These are phyloP conservation scores for Pterois miles DNA, from an alignment of 2,797 vertebrate species.

Conservation along the genomic window DNA sequence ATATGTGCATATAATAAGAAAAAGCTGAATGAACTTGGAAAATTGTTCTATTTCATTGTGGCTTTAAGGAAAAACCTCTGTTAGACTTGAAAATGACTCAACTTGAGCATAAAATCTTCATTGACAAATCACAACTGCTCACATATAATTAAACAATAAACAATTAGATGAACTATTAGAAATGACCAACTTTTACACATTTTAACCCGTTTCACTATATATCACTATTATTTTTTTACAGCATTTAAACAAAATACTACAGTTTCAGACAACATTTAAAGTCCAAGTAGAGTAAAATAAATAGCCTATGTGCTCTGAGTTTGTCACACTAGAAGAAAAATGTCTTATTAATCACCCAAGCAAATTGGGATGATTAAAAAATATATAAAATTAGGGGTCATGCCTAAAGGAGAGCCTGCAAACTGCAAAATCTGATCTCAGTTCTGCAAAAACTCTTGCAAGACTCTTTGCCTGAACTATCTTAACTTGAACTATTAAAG, in stretches of 20 bases:
- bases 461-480: too few relatives aligned
- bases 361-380: too few relatives aligned
- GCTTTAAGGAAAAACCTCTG: neutral
- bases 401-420: too few relatives aligned
- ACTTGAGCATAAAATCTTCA: neutral
- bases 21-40: neutral
- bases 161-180: neutral
- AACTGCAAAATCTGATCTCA: too few relatives aligned
- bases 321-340: too few relatives aligned
- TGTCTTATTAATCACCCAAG: fast-evolving
- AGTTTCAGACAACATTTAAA: too few relatives aligned
- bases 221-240: too few relatives aligned
- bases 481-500: too few relatives aligned
- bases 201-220: neutral
- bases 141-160: neutral
- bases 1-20: neutral
- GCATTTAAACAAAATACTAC: neutral
- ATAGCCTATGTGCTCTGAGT: fast-evolving
- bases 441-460: too few relatives aligned
- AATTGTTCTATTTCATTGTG: neutral
- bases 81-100: neutral
- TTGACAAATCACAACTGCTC: neutral
- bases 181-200: neutral
- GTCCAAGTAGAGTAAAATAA: fast-evolving
- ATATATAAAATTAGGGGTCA: too few relatives aligned